phyloP scores from a whole-genome alignment of 1,140 invertebrate species.

The Stratiolaelaps scimitus region DNA sequence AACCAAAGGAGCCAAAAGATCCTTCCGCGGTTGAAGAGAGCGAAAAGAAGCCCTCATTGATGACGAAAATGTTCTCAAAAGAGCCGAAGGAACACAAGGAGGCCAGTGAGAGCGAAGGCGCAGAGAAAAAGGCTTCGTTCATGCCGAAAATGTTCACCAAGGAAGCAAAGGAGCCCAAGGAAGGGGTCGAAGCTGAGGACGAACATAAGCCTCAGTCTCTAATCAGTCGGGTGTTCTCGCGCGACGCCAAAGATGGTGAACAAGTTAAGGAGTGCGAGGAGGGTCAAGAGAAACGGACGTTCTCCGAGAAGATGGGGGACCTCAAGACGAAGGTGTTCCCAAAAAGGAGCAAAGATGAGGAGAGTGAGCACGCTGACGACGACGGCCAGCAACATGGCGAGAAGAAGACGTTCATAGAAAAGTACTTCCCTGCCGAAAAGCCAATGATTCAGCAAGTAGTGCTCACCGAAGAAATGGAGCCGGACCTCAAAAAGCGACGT shows the following conservation, averaged over 20 bases:
- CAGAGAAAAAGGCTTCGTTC: not conserved
- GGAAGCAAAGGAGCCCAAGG: not conserved
- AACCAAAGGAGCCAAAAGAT: not conserved
- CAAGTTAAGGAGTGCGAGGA: not conserved
- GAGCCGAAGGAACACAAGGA: not conserved
- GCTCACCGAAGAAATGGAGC: conserved; percentile 27
- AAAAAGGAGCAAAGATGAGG: not conserved
- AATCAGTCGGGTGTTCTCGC: conserved; percentile 19
- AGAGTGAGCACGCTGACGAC: not conserved
- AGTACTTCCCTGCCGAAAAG: conserved; percentile 17
- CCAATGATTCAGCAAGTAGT: conserved; percentile 23
- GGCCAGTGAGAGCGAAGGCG: not conserved
- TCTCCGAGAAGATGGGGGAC: conserved; percentile 11
- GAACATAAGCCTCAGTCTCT: conserved; percentile 8
- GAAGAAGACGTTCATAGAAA: conserved; percentile 6
- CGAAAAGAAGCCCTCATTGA: conserved; percentile 2
- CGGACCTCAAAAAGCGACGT: conserved; percentile 10
- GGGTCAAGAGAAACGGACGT: not conserved
- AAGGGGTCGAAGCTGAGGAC: not conserved
- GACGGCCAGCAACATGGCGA: not conserved
- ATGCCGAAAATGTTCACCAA: conserved; percentile 19
- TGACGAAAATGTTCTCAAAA: conserved; percentile 15
- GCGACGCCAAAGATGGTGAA: not conserved
- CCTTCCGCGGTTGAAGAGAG: not conserved
- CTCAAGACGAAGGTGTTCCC: not conserved